Evolutionary conservation across 2,888 invertebrate genomes (phyloP).

Genomic region (Thereva nobilitata): DNA sequence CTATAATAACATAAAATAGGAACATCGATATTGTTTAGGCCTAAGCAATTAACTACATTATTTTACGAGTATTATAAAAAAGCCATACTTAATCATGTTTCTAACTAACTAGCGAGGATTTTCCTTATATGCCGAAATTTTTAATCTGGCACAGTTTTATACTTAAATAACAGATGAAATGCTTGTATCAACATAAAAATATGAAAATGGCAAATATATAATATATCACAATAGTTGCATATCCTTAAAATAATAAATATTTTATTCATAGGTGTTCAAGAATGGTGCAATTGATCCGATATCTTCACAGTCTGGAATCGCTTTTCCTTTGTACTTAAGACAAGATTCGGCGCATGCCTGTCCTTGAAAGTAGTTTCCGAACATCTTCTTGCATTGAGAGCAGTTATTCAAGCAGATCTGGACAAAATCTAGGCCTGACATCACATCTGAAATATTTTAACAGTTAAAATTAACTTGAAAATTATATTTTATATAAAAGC

Average conservation of each 20-base stretch:
- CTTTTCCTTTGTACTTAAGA: conserved; percentile 79
- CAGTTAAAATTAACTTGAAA: background rate
- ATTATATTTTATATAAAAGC: background rate
- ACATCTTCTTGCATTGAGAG: conserved; percentile 88
- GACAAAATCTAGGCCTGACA: conserved; percentile 62
- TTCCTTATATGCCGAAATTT: no score
- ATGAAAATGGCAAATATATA: no score
- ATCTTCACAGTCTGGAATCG: conserved; percentile 85
- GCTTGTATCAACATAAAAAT: no score
- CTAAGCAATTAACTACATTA: no score
- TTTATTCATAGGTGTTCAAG: conserved; percentile 65
- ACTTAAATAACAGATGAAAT: no score
- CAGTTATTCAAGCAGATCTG: conserved; percentile 84
- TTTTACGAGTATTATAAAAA: no score
- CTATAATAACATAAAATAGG: no score
- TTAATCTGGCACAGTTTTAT: no score
- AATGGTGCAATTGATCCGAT: conserved; percentile 79
- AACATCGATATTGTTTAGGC: no score
- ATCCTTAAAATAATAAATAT: background rate
- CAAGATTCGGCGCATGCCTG: conserved; percentile 84
- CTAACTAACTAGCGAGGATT: no score
- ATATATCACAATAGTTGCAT: no score
- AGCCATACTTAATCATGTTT: no score
- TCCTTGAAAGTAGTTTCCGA: conserved; percentile 84
- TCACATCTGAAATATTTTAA: conserved; percentile 45